Conservation (phyloP, 2,797 vertebrate genomes). For the Rhincodon typus region DNA sequence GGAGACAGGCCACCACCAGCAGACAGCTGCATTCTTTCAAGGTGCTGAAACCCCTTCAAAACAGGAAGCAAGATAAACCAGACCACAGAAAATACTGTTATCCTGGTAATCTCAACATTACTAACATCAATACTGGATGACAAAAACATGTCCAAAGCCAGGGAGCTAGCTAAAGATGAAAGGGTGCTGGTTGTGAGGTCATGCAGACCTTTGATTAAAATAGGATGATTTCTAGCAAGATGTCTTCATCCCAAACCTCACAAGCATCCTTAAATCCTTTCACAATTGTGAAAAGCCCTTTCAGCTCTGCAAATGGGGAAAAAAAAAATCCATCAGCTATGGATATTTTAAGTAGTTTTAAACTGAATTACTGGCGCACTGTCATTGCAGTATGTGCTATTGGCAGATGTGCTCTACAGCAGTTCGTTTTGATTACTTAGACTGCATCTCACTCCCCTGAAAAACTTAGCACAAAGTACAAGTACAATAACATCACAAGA, state of each 20-base stretch:
- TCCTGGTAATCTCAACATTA: neutral
- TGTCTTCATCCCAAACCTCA: neutral
- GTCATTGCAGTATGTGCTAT: neutral
- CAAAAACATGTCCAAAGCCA: neutral
- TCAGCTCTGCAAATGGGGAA: neutral
- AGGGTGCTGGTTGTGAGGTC: neutral
- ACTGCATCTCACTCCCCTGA: neutral
- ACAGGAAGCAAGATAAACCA: neutral
- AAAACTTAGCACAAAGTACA: neutral
- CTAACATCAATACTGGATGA: neutral
- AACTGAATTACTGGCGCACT: neutral
- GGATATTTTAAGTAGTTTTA: neutral
- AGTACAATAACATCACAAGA: neutral
- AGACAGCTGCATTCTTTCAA: neutral
- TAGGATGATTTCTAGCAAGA: neutral
- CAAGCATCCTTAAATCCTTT: neutral
- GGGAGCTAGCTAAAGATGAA: neutral
- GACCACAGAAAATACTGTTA: neutral
- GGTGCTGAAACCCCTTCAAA: neutral
- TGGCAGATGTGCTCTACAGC: neutral
- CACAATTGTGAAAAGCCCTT: neutral
- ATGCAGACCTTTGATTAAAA: neutral
- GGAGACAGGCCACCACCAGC: neutral
- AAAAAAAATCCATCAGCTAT: neutral
- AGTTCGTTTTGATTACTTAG: neutral